Evolutionary conservation across 2,797 vertebrate species (phyloP), one percentile per base, ranked within the genome.

Genomic region (Esox masquinongy): DNA sequence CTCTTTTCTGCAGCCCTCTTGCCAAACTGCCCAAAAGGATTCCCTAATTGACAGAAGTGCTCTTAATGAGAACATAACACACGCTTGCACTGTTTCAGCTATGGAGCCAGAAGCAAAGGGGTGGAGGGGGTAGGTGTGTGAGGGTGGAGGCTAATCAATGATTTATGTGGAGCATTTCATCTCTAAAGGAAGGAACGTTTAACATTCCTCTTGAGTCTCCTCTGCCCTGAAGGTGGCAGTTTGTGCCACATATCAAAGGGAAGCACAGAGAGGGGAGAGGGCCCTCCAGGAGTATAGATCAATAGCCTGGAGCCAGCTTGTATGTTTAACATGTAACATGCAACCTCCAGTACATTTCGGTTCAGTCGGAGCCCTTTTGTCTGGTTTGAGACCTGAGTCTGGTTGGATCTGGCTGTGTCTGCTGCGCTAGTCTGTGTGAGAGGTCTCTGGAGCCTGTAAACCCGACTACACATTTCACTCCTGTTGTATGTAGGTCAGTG

Each of bases 211-310:
- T 90, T 76, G 84, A 91, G 91, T 92, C 63, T 69, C 29, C 74
- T 84, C 81, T 82, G 84, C 77, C 86, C 87, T 61, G 75, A 85
- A 91, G 88, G 88, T 90, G 84, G 78, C 88, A 86, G 88, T 84
- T 92, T 91, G 89, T 90, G 88, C 88, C 90, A 85, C 83, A 90
- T 92, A 92, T 93, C 91, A 93, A 93, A 93, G 88, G 87, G 78
- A 81, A 53, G 77, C 77, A 87, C 85, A 85, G 83, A 85, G 82
- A 80, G 68, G 22, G 67, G 70, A 56, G 69, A 64, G 36, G 22
- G 19, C 81, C 88, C 86, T 88, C 61, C 79, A 87, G 86, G 84
- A 86, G 81, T 81, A 73, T 64, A 49, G 63, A 72, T 71, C 14
- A 29, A 78, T 87, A 88, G 84, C 84, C 82, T 85, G 74, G 80